A percentile compares a stretch with the other conserved stretches of the same genome.
Conservation (phyloP, 2,888 invertebrate genomes). For the Empis livida region DNA sequence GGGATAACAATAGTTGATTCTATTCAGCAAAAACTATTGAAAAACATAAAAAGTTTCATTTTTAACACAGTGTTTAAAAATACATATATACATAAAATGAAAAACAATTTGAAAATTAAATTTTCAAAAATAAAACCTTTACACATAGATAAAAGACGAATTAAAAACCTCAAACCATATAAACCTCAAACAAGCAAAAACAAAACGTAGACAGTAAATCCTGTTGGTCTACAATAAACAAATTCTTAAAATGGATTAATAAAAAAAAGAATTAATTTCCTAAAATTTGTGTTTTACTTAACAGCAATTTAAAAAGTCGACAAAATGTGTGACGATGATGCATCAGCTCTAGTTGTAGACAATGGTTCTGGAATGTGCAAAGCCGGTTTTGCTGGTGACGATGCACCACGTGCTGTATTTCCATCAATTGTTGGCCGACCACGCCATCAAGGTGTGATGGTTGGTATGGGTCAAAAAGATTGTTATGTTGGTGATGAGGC, state of each 20-base stretch:
- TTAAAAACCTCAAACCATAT: background rate
- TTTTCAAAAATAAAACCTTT: too few relatives aligned
- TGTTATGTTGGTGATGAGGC: conserved; percentile 95
- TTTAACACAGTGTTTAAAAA: too few relatives aligned
- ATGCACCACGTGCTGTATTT: conserved; percentile 84
- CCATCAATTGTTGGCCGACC: conserved; percentile 92
- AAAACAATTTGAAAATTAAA: too few relatives aligned
- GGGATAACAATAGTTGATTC: too few relatives aligned
- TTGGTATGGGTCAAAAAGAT: conserved; percentile 97
- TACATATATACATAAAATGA: too few relatives aligned
- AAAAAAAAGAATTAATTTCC: background rate
- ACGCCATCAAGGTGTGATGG: conserved; percentile 90
- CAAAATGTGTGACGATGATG: conserved; percentile 84
- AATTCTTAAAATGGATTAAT: background rate
- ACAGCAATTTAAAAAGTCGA: conserved; percentile 6
- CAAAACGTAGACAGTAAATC: too few relatives aligned
- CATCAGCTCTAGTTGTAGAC: conserved; percentile 85
- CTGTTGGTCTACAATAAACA: background rate
- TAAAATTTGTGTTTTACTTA: background rate
- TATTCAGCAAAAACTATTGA: too few relatives aligned
- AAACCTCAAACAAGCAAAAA: too few relatives aligned
- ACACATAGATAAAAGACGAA: too few relatives aligned
- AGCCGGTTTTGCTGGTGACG: conserved; percentile 93
- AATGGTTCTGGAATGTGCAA: conserved; percentile 98
- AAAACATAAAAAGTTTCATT: too few relatives aligned